Evolutionary conservation across 2,113 vertebrate species (phyloP), one percentile per base, ranked within the genome.

Genomic region (Cacatua alba): DNA sequence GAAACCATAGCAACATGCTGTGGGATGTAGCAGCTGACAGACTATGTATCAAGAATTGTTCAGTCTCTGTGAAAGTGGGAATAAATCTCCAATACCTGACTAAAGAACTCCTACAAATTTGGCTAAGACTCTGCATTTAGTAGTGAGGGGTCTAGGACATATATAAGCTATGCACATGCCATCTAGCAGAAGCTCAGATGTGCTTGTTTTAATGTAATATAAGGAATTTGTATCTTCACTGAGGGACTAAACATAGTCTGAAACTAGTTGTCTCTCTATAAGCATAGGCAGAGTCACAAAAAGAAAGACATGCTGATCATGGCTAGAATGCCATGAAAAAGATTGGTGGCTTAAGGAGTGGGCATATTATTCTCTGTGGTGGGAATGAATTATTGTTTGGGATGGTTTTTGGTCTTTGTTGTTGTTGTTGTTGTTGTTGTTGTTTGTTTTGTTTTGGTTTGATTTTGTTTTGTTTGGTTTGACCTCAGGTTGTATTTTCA

Each of bases 1-100:
- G 75, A 92, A 95, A 95, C 71, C 53, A 62, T 63, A 86, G 82
- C 75, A 93, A 94, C 67, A 2, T 88, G 29, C 52, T 46, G 67
- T 82, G 70, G 78, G 74, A 75, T 82, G 82, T 33, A 82, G 75
- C 49, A 57, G 31, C 25, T 67, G 83, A 65, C 23, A 51, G 63
- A 37, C 48, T 88, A 8, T 35, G 2, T 64, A 59, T 49, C 20
- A 79, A 53, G 35, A 90, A 21, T 60, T 70, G 51, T 87, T 92
- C 79, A 82, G 52, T 52, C 52, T 75, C 70, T 63, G 25, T 59
- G 48, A n/a, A 89, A 82, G 53, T 24, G 39, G 51, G 39, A 84
- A 55, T 75, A 39, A 84, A 65, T 15, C 35, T 88, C 33, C 31
- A 53, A 14, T 51, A 81, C 13, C 51, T 75, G 29, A 39, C 69